Conservation (phyloP, 2,888 invertebrate species). For the Reticulitermes lucifugus region DNA sequence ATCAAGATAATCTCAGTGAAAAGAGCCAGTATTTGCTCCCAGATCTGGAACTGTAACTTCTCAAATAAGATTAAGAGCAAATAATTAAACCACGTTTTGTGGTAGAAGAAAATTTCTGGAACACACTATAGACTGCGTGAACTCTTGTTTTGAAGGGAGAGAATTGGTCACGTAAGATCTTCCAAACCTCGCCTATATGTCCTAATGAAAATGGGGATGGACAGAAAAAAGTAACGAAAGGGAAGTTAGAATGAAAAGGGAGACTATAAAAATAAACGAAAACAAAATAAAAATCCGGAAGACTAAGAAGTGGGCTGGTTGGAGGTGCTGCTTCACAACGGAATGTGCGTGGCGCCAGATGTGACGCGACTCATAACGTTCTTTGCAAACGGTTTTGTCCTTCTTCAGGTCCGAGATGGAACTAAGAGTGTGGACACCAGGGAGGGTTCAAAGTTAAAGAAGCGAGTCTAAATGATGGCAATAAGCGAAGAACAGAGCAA, state of each 20-base stretch:
- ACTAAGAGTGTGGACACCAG: background rate
- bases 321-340: background rate
- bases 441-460: slow-evolving; percentile 9
- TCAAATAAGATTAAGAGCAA: no score
- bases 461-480: slow-evolving; percentile 22
- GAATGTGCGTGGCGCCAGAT: slow-evolving; percentile 31
- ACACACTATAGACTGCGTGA: background rate
- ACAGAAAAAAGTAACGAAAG: slow-evolving; percentile 11
- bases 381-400: slow-evolving; percentile 2
- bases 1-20: no score
- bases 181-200: slow-evolving; percentile 34
- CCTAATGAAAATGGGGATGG: slow-evolving; percentile 31
- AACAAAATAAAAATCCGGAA: slow-evolving; percentile 11
- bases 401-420: background rate
- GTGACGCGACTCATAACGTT: slow-evolving; percentile 32
- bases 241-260: background rate
- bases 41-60: no score
- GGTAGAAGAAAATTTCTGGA: no score
- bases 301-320: background rate
- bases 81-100: no score
- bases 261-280: slow-evolving; percentile 29
- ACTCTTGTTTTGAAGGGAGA: background rate
- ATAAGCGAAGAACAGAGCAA: slow-evolving; percentile 20
- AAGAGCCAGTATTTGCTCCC: no score
- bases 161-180: slow-evolving; percentile 25